These are phyloP conservation scores for Choristoneura fumiferana DNA, from an alignment of 1,140 invertebrate species.

Conservation along the genomic window DNA sequence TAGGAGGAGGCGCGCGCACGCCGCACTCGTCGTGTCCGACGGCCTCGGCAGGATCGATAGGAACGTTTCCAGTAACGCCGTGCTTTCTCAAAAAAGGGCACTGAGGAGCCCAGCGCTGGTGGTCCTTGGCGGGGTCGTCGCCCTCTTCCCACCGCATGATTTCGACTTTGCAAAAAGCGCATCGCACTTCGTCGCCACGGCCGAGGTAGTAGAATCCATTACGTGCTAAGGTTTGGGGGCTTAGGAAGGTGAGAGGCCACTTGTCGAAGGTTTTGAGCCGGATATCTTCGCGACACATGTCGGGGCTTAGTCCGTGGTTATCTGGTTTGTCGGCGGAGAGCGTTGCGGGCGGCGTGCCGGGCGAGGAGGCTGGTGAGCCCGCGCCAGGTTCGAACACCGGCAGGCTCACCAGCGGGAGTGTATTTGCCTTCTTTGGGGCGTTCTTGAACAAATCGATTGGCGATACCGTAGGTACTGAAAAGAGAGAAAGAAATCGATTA, in stretches of 20 bases:
- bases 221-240: constrained; percentile 76
- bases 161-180: constrained; percentile 91
- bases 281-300: constrained; percentile 68
- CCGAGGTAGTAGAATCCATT: constrained; percentile 91
- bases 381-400: neutral
- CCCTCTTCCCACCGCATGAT: constrained; percentile 88
- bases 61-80: constrained; percentile 82
- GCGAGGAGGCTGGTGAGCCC: neutral
- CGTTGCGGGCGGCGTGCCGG: constrained; percentile 29
- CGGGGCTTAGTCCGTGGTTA: constrained; percentile 21
- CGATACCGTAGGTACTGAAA: constrained; percentile 6
- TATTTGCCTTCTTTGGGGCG: neutral
- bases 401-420: neutral
- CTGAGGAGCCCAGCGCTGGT: constrained; percentile 87
- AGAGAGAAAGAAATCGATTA: neutral
- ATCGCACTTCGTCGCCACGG: constrained; percentile 85
- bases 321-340: constrained; percentile 42
- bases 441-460: constrained; percentile 1
- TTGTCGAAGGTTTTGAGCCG: constrained; percentile 65
- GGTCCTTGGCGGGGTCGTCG: constrained; percentile 90
- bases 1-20: constrained; percentile 70
- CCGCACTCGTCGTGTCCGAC: constrained; percentile 82
- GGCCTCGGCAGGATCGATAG: constrained; percentile 43
- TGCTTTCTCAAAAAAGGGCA: constrained; percentile 86
- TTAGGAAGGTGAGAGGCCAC: constrained; percentile 68